Evolutionary conservation across 2,797 vertebrate genomes (phyloP).

Genomic region (Astyanax mexicanus): DNA sequence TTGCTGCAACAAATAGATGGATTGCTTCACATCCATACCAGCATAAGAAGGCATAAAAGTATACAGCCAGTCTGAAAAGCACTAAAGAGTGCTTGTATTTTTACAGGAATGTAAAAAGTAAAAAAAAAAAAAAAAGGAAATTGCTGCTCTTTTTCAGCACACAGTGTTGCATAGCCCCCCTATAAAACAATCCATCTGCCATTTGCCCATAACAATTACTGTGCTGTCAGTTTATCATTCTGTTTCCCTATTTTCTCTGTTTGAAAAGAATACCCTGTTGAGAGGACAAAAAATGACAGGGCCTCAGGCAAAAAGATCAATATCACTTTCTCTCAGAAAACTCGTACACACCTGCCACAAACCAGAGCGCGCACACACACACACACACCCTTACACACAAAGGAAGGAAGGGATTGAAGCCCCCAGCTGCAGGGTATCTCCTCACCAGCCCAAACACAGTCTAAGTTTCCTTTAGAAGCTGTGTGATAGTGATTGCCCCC

Average conservation of each 20-base stretch:
- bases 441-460: constrained; percentile 31
- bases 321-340: constrained; percentile 38
- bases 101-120: not conserved
- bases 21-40: no score
- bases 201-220: constrained; percentile 4
- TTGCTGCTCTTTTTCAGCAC: not conserved
- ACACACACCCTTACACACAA: constrained; percentile 18
- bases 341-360: constrained; percentile 9
- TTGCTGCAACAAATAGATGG: no score
- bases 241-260: constrained; percentile 22
- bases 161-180: no score
- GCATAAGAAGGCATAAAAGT: no score
- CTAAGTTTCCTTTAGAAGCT: constrained; percentile 30
- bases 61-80: no score
- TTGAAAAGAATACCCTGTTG: constrained; percentile 37
- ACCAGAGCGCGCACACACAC: not conserved
- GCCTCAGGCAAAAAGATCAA: constrained; percentile 47
- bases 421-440: constrained; percentile 11
- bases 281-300: constrained; percentile 41
- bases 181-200: not conserved
- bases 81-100: not conserved
- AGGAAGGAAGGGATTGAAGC: not conserved
- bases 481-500: constrained; percentile 19
- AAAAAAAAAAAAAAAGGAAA: not conserved
- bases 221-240: constrained; percentile 17